A percentile compares a stretch with the other conserved stretches of the same genome.
Evolutionary conservation across 2,888 invertebrate species (phyloP).

Genomic region (Aricia artaxerxes): DNA sequence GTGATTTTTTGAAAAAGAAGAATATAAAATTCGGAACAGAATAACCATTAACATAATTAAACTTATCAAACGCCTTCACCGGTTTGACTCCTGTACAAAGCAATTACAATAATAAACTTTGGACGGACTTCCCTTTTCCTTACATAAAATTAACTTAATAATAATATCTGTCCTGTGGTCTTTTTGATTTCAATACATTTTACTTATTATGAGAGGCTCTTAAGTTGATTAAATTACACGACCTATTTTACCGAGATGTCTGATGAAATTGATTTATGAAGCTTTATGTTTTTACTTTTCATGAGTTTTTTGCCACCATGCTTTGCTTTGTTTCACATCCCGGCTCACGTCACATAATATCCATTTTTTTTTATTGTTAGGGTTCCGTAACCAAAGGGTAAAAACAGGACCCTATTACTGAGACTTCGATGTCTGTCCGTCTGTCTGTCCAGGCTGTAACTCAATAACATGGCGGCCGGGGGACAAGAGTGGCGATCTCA

Average conservation of each 20-base stretch:
- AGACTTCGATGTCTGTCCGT: no score
- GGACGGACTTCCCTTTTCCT: background rate
- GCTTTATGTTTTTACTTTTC: background rate
- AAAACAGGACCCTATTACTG: no score
- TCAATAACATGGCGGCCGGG: no score
- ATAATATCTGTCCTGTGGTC: background rate
- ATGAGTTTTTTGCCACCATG: no score
- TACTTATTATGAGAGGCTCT: slow-evolving; percentile 13
- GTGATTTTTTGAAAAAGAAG: no score
- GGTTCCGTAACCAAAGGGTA: no score
- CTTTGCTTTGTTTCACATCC: no score
- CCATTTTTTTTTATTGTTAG: no score
- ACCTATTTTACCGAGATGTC: background rate
- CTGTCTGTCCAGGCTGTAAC: no score
- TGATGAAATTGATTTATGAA: background rate
- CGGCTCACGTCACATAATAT: no score
- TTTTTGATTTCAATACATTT: background rate
- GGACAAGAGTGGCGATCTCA: no score
- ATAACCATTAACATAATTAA: background rate
- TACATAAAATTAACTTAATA: background rate
- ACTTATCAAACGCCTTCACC: background rate
- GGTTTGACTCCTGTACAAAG: background rate
- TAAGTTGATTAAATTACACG: slow-evolving; percentile 3
- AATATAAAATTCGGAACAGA: no score
- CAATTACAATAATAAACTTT: background rate